Evolutionary conservation across 2,888 invertebrate species (phyloP), one percentile per base, ranked within the genome.

Genomic region (Drosophila multiciliata): DNA sequence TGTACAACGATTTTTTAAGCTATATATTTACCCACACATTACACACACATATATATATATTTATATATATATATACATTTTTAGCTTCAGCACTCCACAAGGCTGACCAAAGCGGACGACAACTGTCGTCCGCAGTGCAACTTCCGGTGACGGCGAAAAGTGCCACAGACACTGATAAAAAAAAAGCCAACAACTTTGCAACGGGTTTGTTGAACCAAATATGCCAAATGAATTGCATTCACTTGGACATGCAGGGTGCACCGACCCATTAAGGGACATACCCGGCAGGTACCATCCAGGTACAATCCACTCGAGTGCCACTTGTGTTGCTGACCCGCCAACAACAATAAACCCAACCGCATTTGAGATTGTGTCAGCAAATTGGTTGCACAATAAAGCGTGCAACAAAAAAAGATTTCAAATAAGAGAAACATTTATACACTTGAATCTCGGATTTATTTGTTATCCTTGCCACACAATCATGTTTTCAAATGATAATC

Each of bases 141-240:
- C 38, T 42, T 73, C 72, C 65, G 55, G 57, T 40, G 38, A 38
- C 59, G 48, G 23, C 15, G 15, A 33, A 65, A 38, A 38, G 58
- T 53, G 42, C 42, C 48, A 35, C 40, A 53, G 17, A 33, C 45
- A 49, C 36, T 32, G 55, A 70, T 71, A 75, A 57, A 60, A 32
- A 15, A 7, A 32, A 15, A 7, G 66, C 26, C 58, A 32, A 32
- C 61, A 65, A 65, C 64, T 67, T 64, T 54, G 62, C 66, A 36
- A 38, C 66, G 62, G 70, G 74, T 78, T 78, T 78, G 78, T 78
- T 78, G 78, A 74, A 78, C 78, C 74, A 67, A 74, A 80, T 68
- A 65, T 65, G 71, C 71, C 77, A 73, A 77, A 78, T 75, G 84
- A 73, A 82, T 77, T 75, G 78, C 78, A 80, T 62, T 69, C 80